Conservation (phyloP, 2,113 vertebrate genomes). For the Corythoichthys intestinalis region DNA sequence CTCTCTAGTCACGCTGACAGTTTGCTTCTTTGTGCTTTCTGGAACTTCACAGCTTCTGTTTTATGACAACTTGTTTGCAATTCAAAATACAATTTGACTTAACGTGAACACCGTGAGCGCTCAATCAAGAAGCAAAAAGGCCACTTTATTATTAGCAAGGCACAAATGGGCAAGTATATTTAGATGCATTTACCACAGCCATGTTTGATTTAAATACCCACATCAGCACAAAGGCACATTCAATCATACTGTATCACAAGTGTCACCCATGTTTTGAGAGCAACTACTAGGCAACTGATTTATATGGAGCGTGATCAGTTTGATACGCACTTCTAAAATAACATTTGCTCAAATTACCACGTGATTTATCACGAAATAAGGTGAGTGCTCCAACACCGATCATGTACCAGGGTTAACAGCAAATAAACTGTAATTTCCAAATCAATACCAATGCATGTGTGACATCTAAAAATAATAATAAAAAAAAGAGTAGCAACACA, state of each 20-base stretch:
- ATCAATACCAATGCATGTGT: no score
- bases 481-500: no score
- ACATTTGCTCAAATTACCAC: not conserved
- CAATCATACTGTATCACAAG: slow-evolving; percentile 27
- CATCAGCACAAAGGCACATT: slow-evolving; percentile 2
- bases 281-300: not conserved
- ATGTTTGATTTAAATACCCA: slow-evolving; percentile 26
- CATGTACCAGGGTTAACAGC: no score
- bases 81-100: slow-evolving; percentile 9
- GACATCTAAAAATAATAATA: no score
- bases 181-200: slow-evolving; percentile 30
- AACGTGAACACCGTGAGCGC: slow-evolving; percentile 14
- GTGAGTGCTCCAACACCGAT: no score
- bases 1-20: slow-evolving; percentile 25
- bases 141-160: slow-evolving; percentile 45
- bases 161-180: slow-evolving; percentile 21
- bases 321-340: not conserved
- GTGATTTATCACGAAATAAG: no score
- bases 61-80: slow-evolving; percentile 16
- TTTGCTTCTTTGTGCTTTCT: slow-evolving; percentile 14
- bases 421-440: no score
- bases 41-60: slow-evolving; percentile 26
- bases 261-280: not conserved
- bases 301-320: not conserved
- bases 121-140: slow-evolving; percentile 21